A percentile compares a stretch with the other conserved stretches of the same genome.
phyloP scores from a whole-genome alignment of 2,888 invertebrate species.

The Caenorhabditis imperialis region DNA sequence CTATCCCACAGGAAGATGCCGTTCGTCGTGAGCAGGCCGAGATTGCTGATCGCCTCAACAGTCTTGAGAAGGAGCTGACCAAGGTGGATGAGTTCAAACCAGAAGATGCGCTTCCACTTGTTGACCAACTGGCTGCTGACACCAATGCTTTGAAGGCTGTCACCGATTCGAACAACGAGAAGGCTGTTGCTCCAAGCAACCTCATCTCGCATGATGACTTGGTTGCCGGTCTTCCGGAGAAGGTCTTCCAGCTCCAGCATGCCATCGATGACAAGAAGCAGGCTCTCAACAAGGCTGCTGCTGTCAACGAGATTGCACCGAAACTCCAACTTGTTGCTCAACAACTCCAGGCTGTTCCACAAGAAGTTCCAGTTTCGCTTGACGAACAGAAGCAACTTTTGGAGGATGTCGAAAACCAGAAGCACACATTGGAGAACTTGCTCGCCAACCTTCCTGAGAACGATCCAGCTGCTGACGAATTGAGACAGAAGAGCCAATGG shows the following conservation, averaged over 20 bases:
- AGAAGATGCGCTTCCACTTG: no score
- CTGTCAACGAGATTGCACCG: slow-evolving; percentile 56
- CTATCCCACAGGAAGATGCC: no score
- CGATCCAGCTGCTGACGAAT: slow-evolving; percentile 57
- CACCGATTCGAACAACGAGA: no score
- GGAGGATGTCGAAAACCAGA: slow-evolving; percentile 59
- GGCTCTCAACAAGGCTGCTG: slow-evolving; percentile 50
- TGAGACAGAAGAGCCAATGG: slow-evolving; percentile 61
- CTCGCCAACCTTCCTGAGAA: slow-evolving; percentile 53
- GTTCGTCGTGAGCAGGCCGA: no score
- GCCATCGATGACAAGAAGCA: slow-evolving; percentile 52
- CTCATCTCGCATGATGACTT: slow-evolving; percentile 46
- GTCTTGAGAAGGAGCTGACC: no score
- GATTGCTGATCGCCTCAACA: no score
- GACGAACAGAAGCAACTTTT: slow-evolving; percentile 58
- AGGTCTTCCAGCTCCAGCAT: slow-evolving; percentile 39
- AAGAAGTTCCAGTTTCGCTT: slow-evolving; percentile 47
- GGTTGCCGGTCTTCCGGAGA: slow-evolving; percentile 47
- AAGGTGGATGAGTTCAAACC: no score
- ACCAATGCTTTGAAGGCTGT: no score
- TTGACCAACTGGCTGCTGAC: no score
- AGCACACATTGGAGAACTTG: slow-evolving; percentile 57
- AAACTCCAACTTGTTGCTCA: slow-evolving; percentile 54
- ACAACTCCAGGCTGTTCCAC: slow-evolving; percentile 54
- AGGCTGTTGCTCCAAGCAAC: background rate